Conservation (phyloP, 2,797 vertebrate genomes). For the Tokudaia tokunoshimensis region DNA sequence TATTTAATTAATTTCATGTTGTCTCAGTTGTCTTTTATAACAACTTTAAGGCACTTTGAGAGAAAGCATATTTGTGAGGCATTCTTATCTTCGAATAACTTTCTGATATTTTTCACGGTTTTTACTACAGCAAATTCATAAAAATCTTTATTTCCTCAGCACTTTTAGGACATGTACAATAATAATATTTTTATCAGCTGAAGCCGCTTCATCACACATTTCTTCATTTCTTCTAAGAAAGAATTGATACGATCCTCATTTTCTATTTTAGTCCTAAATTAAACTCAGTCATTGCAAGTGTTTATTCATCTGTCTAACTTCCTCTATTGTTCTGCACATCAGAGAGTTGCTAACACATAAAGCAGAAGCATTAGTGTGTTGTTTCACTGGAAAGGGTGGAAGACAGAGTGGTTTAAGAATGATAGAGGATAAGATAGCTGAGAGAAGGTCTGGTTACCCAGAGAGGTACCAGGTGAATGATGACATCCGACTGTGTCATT, state of each 20-base stretch:
- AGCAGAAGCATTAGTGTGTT: background rate
- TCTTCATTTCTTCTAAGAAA: constrained; percentile 9
- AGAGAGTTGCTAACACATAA: background rate
- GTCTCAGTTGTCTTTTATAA: constrained; percentile 69
- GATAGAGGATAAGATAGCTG: background rate
- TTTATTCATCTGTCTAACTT: background rate
- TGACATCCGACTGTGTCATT: background rate
- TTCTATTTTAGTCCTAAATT: background rate
- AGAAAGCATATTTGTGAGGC: constrained; percentile 31
- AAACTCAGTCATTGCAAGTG: background rate
- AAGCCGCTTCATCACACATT: background rate
- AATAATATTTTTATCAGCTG: constrained; percentile 50
- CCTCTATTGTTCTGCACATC: background rate
- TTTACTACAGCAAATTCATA: constrained; percentile 23
- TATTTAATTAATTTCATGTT: constrained; percentile 81
- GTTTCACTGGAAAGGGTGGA: background rate
- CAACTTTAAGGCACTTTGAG: constrained; percentile 66
- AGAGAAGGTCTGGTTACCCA: background rate
- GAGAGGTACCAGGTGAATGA: background rate
- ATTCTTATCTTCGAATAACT: constrained; percentile 51
- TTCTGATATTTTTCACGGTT: background rate
- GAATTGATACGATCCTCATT: background rate
- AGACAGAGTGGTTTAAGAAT: background rate
- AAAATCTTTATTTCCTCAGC: constrained; percentile 29
- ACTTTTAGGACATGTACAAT: background rate